These are phyloP conservation scores for Eupithecia exiguata DNA, from an alignment of 2,888 invertebrate species.

Conservation along the genomic window DNA sequence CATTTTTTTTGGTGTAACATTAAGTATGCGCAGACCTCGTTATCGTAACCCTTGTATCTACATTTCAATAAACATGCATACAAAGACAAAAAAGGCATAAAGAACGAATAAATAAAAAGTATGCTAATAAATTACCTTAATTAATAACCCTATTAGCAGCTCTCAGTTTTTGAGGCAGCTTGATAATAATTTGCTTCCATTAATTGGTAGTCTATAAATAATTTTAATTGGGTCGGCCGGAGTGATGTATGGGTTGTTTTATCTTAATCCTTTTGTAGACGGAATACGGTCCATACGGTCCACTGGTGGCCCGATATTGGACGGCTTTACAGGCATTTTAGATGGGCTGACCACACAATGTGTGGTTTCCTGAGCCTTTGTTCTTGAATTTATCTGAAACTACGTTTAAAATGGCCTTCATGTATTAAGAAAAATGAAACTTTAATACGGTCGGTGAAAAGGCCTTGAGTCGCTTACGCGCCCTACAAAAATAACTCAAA, in stretches of 20 bases:
- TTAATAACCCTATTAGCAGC: constrained; percentile 14
- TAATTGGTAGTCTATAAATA: constrained; percentile 30
- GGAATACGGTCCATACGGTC: neutral
- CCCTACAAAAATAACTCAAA: neutral
- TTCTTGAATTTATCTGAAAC: neutral
- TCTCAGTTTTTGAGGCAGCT: constrained; percentile 10
- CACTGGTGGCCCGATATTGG: neutral
- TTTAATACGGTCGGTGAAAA: neutral
- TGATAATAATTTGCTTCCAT: constrained; percentile 19
- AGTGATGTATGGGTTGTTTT: constrained; percentile 16
- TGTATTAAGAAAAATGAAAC: neutral
- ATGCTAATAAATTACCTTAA: constrained; percentile 3
- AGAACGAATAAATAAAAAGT: neutral
- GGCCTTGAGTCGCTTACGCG: neutral
- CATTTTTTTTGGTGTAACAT: too few relatives aligned
- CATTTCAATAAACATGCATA: neutral
- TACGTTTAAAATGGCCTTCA: neutral
- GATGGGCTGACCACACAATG: constrained; percentile 8
- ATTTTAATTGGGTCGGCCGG: constrained; percentile 20
- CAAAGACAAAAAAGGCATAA: neutral
- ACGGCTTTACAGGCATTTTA: neutral
- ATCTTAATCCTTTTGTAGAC: constrained; percentile 22
- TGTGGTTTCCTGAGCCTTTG: neutral
- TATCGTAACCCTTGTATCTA: neutral
- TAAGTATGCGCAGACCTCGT: too few relatives aligned